Evolutionary conservation across 2,113 vertebrate species (phyloP).

Genomic region (Sinocyclocheilus rhinocerous): DNA sequence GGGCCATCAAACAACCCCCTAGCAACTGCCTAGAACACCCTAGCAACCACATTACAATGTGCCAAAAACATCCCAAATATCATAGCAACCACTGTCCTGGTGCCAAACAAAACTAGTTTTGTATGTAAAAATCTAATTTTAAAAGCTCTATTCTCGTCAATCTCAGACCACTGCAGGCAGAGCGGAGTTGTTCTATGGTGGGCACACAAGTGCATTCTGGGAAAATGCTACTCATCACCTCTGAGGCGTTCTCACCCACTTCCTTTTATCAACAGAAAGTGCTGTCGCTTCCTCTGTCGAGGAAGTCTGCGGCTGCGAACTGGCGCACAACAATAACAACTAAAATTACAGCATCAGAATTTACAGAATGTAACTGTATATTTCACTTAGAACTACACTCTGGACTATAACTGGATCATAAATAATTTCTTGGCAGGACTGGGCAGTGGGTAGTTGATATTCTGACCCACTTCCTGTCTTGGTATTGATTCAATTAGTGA

Average conservation of each 20-base stretch:
- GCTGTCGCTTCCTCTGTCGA: background rate
- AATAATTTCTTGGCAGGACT: background rate
- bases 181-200: background rate
- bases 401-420: no score
- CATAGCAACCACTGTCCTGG: no score
- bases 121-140: background rate
- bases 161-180: background rate
- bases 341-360: background rate
- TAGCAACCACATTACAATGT: no score
- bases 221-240: conserved; percentile 26
- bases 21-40: no score
- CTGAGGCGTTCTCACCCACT: conserved; percentile 13
- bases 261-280: conserved; percentile 20
- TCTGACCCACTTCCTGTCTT: background rate
- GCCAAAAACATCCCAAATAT: no score
- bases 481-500: conserved; percentile 43
- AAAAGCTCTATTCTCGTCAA: background rate
- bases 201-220: background rate
- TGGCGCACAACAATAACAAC: background rate
- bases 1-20: background rate
- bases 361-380: background rate
- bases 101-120: background rate
- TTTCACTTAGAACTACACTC: background rate
- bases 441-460: background rate
- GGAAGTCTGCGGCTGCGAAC: background rate